Conservation (phyloP, 2,113 vertebrate genomes). For the Rhineura floridana region DNA sequence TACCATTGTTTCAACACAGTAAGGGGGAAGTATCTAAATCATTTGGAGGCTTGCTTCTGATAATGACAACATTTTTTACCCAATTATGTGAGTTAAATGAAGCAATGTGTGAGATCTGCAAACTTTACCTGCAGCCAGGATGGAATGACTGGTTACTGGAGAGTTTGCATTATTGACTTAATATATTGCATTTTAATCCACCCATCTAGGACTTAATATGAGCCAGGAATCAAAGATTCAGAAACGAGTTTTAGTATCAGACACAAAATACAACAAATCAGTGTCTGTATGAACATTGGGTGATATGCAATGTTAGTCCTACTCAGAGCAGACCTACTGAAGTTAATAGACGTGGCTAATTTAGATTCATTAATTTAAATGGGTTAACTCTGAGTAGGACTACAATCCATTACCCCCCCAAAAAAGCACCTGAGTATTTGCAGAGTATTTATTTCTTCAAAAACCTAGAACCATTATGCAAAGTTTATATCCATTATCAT, state of each 20-base stretch:
- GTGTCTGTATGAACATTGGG: not conserved
- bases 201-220: not conserved
- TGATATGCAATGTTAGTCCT: too few species aligned
- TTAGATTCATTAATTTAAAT: too few species aligned
- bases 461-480: not conserved
- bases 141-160: not conserved
- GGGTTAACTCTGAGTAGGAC: not conserved
- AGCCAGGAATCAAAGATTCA: not conserved
- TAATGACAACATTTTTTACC: fast-evolving
- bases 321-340: too few species aligned
- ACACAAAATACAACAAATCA: not conserved
- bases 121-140: not conserved
- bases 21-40: not conserved
- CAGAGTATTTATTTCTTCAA: not conserved
- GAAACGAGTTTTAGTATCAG: not conserved
- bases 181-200: too few species aligned
- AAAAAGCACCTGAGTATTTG: not conserved
- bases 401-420: not conserved
- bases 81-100: not conserved
- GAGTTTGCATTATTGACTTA: too few species aligned
- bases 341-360: too few species aligned
- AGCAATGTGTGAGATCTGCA: not conserved
- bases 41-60: not conserved
- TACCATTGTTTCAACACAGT: not conserved
- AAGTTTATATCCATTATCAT: too few species aligned